These are phyloP conservation scores for Actenoides hombroni DNA, from an alignment of 2,113 vertebrate species.

Conservation along the genomic window DNA sequence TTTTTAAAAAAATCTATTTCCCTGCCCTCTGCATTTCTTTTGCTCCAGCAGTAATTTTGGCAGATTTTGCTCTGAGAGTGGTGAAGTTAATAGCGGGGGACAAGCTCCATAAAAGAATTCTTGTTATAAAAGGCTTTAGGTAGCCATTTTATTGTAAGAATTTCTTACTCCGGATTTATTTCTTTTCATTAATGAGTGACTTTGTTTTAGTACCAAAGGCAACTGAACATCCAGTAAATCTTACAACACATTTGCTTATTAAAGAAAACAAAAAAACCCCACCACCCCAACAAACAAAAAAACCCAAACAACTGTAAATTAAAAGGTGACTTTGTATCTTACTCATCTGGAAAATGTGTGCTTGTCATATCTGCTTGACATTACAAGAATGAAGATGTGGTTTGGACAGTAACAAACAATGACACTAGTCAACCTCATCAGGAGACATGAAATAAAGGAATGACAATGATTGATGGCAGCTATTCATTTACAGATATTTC, in stretches of 20 bases:
- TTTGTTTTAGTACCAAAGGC: slow-evolving; percentile 54
- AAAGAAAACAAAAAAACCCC: neutral
- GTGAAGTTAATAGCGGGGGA: slow-evolving; percentile 22
- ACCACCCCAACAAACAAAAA: slow-evolving; percentile 42
- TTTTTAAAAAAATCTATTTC: neutral
- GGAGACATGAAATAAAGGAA: slow-evolving; percentile 85
- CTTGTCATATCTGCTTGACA: slow-evolving; percentile 94
- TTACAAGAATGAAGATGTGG: slow-evolving; percentile 84
- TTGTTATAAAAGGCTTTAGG: slow-evolving; percentile 56
- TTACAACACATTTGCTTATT: slow-evolving; percentile 60
- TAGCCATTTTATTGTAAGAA: slow-evolving; percentile 64
- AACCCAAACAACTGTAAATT: slow-evolving; percentile 79
- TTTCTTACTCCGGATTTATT: slow-evolving; percentile 26
- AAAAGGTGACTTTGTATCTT: slow-evolving; percentile 94
- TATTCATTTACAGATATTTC: slow-evolving; percentile 90
- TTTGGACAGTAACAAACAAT: slow-evolving; percentile 95
- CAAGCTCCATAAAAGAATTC: slow-evolving; percentile 56
- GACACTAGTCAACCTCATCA: slow-evolving; percentile 93
- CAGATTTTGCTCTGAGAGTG: slow-evolving; percentile 13
- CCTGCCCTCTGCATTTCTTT: slow-evolving; percentile 9
- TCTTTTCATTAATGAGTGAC: slow-evolving; percentile 35
- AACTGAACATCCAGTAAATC: slow-evolving; percentile 64
- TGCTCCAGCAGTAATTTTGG: slow-evolving; percentile 44
- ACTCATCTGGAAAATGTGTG: slow-evolving; percentile 86
- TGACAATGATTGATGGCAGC: slow-evolving; percentile 98